Evolutionary conservation across 2,113 vertebrate genomes (phyloP), one percentile per base, ranked within the genome.

Genomic region (Eudyptes chrysolophus): DNA sequence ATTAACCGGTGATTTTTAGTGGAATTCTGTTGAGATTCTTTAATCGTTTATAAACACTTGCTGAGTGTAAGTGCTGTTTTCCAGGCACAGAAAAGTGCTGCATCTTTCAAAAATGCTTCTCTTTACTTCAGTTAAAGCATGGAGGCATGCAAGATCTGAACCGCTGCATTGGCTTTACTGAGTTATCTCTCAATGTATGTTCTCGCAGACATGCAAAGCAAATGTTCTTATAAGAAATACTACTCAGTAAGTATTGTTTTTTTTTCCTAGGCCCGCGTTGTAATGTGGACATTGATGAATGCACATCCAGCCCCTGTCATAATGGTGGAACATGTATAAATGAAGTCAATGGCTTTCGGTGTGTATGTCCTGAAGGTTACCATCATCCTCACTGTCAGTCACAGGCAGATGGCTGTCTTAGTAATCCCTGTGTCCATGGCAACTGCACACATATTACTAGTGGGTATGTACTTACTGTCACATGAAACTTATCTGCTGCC

Each of bases 271-370:
- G 99, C 34, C 97, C 94, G 7, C 98, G 98, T 36, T 99, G 99
- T 40, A 98, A 98, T 1, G 85, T 98, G 49, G 99, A 99, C 86
- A 99, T 99, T 17, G 98, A 99, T 10, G 99, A 99, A 87, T 99
- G 99, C 76, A 88, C 92, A n/a, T 99, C 99, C 60, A 99, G 96
- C 92, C 99, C 99, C 3, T 99, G 99, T 75, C 98, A 98, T 87
- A 99, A 99, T 13, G 99, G 99, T 1, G 99, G 99, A 6, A 99
- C 99, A 0, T 99, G 99, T 19, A 42, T 98, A n/a, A 98, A 99
- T 21, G 98, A 98, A 68, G 94, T 99, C 70, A 99, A 99, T 1
- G 97, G 98, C 15, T 99, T 99, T 78, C 94, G 97, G 6, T 99
- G 99, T 65, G 55, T 98, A 5, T 99, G 99, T 91, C 99, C 99